These are phyloP conservation scores for Mechanitis mazaeus DNA, from an alignment of 2,888 invertebrate species.

Conservation along the genomic window DNA sequence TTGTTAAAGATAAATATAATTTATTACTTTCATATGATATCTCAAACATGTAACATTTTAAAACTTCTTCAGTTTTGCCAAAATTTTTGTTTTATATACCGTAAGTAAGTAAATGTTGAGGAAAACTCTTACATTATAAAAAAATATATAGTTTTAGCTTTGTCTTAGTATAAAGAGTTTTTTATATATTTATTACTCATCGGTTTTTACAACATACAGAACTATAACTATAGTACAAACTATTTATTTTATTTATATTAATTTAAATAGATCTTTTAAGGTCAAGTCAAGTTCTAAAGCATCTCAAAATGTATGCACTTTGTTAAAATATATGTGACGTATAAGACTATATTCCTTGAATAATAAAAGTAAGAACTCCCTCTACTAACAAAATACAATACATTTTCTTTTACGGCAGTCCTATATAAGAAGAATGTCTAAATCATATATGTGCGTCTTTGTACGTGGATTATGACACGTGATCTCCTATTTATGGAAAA, in stretches of 20 bases:
- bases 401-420: constrained; percentile 61
- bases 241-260: too few relatives aligned
- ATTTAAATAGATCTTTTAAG: too few relatives aligned
- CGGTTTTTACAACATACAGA: too few relatives aligned
- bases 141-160: too few relatives aligned
- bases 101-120: background rate
- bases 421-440: constrained; percentile 63
- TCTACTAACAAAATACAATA: constrained; percentile 33
- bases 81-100: background rate
- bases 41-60: background rate
- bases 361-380: constrained; percentile 7
- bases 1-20: constrained; percentile 12
- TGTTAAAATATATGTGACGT: too few relatives aligned
- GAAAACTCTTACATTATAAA: too few relatives aligned
- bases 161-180: too few relatives aligned
- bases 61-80: background rate
- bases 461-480: constrained; percentile 71
- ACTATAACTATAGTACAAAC: too few relatives aligned
- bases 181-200: too few relatives aligned
- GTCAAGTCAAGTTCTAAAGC: too few relatives aligned
- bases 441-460: constrained; percentile 62
- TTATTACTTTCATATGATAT: background rate
- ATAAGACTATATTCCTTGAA: too few relatives aligned
- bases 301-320: too few relatives aligned
- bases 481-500: constrained; percentile 64